Conservation (phyloP, 1,140 invertebrate species). For the Oedothorax gibbosus region DNA sequence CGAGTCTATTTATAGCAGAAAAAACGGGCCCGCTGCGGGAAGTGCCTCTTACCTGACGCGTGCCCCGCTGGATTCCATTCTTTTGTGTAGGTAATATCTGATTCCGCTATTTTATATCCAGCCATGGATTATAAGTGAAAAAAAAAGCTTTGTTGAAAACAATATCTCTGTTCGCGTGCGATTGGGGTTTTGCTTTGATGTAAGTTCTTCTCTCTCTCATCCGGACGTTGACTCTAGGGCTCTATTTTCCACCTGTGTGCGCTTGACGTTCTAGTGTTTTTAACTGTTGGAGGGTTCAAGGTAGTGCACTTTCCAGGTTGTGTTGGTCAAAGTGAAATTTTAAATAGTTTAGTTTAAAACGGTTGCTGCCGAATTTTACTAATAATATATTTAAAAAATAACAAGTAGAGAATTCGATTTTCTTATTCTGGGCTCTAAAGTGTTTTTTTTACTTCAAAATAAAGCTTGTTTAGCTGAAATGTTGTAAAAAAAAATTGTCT, state of each 20-base stretch:
- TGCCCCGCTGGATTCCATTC: conserved; percentile 23
- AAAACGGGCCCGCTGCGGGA: conserved; percentile 41
- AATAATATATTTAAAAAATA: too few species aligned
- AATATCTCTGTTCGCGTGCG: conserved; percentile 8
- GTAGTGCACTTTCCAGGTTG: too few species aligned
- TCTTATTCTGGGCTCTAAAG: too few species aligned
- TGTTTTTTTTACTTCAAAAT: too few species aligned
- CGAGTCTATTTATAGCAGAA: conserved; percentile 48
- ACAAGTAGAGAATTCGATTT: too few species aligned
- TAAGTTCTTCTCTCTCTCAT: background rate
- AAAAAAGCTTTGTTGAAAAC: background rate
- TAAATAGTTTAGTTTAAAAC: too few species aligned
- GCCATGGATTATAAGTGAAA: too few species aligned
- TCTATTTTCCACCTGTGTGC: conserved; percentile 57
- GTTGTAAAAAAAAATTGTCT: too few species aligned
- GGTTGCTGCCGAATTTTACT: too few species aligned
- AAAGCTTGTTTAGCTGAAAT: too few species aligned
- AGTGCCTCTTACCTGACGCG: conserved; percentile 54
- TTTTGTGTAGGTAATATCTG: conserved; percentile 39
- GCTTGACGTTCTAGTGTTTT: conserved; percentile 1
- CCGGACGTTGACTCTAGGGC: conserved; percentile 38
- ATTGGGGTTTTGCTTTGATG: conserved; percentile 3
- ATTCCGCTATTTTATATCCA: conserved; percentile 12
- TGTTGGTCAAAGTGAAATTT: too few species aligned
- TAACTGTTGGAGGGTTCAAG: too few species aligned